Evolutionary conservation across 2,113 vertebrate genomes (phyloP).

Genomic region (Lucifuga dentata): DNA sequence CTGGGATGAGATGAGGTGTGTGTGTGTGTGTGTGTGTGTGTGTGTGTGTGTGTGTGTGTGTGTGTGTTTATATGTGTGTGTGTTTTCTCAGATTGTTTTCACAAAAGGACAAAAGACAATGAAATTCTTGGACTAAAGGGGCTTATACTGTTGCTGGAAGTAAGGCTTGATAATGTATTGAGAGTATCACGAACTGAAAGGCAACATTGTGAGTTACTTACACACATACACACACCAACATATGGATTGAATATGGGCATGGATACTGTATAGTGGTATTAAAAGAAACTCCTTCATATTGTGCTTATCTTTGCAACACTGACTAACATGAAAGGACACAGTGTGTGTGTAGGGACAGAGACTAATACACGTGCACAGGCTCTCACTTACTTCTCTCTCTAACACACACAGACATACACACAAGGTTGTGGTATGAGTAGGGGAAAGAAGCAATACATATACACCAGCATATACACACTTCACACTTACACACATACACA

Average conservation of each 20-base stretch:
- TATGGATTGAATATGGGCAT: too few species aligned
- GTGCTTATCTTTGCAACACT: slow-evolving; percentile 29
- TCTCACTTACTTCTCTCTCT: too few species aligned
- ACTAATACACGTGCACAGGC: too few species aligned
- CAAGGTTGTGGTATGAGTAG: too few species aligned
- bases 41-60: not conserved
- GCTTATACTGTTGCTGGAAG: slow-evolving; percentile 14
- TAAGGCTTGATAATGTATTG: slow-evolving; percentile 16
- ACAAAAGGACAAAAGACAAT: slow-evolving; percentile 32
- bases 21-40: not conserved
- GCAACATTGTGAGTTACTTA: too few species aligned
- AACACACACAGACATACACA: not conserved
- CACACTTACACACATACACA: not conserved
- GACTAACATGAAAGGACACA: not conserved
- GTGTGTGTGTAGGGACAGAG: slow-evolving; percentile 1
- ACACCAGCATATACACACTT: not conserved
- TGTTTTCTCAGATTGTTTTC: slow-evolving; percentile 29
- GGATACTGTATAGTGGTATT: too few species aligned
- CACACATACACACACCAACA: too few species aligned
- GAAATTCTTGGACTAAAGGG: slow-evolving; percentile 22
- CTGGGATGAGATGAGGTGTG: slow-evolving; percentile 24
- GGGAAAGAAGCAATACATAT: too few species aligned
- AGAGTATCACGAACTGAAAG: too few species aligned
- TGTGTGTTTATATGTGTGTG: not conserved
- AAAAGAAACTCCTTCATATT: too few species aligned